Evolutionary conservation across 2,113 vertebrate genomes (phyloP), one percentile per base, ranked within the genome.

Genomic region (Laticauda colubrina): DNA sequence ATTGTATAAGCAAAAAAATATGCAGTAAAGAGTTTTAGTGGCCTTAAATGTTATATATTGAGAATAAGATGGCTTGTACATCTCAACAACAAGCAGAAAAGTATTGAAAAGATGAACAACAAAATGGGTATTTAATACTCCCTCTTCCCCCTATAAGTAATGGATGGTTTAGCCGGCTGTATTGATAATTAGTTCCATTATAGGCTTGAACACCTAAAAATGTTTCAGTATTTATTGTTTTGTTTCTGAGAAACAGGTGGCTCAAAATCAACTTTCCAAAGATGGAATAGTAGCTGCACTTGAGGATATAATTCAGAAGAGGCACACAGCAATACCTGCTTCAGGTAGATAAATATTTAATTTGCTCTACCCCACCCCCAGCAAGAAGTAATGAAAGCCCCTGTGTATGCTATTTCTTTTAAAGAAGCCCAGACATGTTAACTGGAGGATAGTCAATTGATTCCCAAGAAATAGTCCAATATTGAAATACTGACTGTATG

Each of bases 231-330:
- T 55, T 92, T 45, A 14, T 55, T 54, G 85, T 6, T 87, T 20
- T 39, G 8, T 89, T 18, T 91, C 15, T 91, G 45, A 89, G 75
- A 91, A 89, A 91, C 48, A 93, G 93, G 75, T 91, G 7, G 20
- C 34, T 87, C 69, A 51, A 39, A 89, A 59, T 43, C 91, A 90
- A 39, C 15, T 59, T 18, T 43, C 90, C 48, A 89, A 39, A 26
- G 43, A 88, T 26, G 43, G 48, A 45, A 94, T 96, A 89, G 87
- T 94, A 39, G 56, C 81, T 26, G 95, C 91, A 43, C 92, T 96
- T 59, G 92, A 89, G 89, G 90, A 92, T 34, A 89, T 95, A 59
- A 89, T 96, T 55, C 92, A 95, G 93, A 95, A 94, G 89, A 95
- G 93, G 85, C 86, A 93, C 45, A 64, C 90, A 51, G 91, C 90